Evolutionary conservation across 2,888 invertebrate species (phyloP), one percentile per base, ranked within the genome.

Genomic region (Noctuana brunneofusca): DNA sequence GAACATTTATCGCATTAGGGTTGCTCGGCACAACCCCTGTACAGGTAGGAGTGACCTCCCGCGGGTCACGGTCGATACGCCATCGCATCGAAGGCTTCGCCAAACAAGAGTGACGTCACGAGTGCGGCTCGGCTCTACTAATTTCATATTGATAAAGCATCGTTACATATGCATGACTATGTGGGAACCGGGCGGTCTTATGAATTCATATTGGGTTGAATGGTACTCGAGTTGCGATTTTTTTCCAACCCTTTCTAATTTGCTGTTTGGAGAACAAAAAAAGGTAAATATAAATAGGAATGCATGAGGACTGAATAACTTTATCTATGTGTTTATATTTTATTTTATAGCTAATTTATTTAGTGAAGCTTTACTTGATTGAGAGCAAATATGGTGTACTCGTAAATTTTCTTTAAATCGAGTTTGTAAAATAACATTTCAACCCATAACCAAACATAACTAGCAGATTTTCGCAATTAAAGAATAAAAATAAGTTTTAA

Each of bases 1-100:
- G 16, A 50, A 27, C 30, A 30, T 27, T 50, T 16, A 50, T 50
- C 30, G 56, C 32, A 22, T 35, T 46, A 18, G 46, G 46, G 57
- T 58, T n/a, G 35, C n/a, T 38, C 48, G 56, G 11, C 3, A 14
- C 56, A 46, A 56, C 56, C 30, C 55, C 22, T n/a, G 27, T 43
- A 12, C 35, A 58, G 48, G 49, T 35, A 35, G 46, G 46, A 30
- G 30, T 14, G 49, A 35, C 57, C 56, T 30, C 48, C 6, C 18
- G n/a, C 20, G 35, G 57, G 57, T 48, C 57, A 58, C 48, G 57
- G 57, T 58, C 57, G 57, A 48, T 57, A 32, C 52, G 30, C 16
- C 16, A 8, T 14, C n/a, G 30, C 1, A 9, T 8, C 8, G 6
- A 30, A 30, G 6, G 8, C 9, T n/a, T 30, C 30, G 11, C 32